phyloP scores from a whole-genome alignment of 2,888 invertebrate genomes.

The Harpalus rufipes region DNA sequence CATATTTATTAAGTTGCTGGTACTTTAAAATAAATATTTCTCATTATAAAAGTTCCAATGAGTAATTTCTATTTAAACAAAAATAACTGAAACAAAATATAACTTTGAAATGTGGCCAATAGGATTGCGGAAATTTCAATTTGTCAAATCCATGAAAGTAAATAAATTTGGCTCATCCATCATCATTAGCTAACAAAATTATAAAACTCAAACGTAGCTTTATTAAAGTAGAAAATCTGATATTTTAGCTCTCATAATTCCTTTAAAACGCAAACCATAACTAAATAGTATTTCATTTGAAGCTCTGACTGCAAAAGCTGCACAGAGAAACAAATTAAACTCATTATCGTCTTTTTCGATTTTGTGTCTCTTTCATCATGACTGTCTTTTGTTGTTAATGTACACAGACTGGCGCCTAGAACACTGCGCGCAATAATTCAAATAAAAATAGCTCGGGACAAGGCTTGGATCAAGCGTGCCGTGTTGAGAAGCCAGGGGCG shows the following conservation, averaged over 20 bases:
- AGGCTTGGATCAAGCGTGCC: slow-evolving; percentile 47
- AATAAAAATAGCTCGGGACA: slow-evolving; percentile 59
- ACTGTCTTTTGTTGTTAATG: slow-evolving; percentile 43
- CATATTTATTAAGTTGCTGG: slow-evolving; percentile 11
- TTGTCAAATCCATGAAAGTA: slow-evolving; percentile 22
- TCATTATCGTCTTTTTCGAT: slow-evolving; percentile 29
- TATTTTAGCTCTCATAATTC: slow-evolving; percentile 22
- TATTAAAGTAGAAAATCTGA: slow-evolving; percentile 22
- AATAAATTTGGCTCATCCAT: slow-evolving; percentile 32
- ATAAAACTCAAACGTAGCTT: slow-evolving; percentile 23
- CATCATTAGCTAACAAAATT: slow-evolving; percentile 42
- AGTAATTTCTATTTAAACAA: slow-evolving; percentile 13
- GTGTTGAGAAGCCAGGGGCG: slow-evolving; percentile 34
- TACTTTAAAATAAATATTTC: slow-evolving; percentile 27
- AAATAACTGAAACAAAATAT: slow-evolving; percentile 26
- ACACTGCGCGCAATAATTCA: slow-evolving; percentile 59
- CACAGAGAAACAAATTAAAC: slow-evolving; percentile 24
- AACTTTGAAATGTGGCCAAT: slow-evolving; percentile 23
- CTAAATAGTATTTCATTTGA: slow-evolving; percentile 14
- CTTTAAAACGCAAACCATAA: slow-evolving; percentile 37
- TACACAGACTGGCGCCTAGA: slow-evolving; percentile 47
- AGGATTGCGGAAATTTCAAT: slow-evolving; percentile 32
- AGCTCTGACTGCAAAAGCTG: slow-evolving; percentile 5
- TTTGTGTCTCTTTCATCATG: slow-evolving; percentile 7
- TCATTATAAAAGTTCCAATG: slow-evolving; percentile 16